Evolutionary conservation across 1,140 invertebrate genomes (phyloP).

Genomic region (Drosophila triauraria): DNA sequence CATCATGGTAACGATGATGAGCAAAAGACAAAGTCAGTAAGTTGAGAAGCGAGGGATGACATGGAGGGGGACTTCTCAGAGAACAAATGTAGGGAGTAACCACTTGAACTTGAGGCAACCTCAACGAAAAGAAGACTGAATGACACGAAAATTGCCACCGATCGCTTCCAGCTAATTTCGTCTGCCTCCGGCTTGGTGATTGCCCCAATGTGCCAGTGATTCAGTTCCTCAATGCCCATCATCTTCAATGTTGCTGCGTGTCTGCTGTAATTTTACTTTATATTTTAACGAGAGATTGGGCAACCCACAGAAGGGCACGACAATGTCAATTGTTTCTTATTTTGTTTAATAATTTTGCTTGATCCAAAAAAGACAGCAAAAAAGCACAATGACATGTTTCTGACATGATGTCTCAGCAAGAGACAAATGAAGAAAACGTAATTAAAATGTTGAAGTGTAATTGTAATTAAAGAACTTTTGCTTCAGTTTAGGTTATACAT

Average conservation of each 20-base stretch:
- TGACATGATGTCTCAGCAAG: constrained; percentile 3
- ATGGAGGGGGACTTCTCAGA: too few relatives aligned
- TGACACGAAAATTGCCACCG: constrained; percentile 23
- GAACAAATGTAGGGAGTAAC: neutral
- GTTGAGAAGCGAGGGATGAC: neutral
- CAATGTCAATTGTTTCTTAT: constrained; percentile 49
- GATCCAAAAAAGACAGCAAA: neutral
- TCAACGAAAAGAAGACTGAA: constrained; percentile 18
- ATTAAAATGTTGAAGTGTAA: neutral
- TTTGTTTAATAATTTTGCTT: constrained; percentile 7
- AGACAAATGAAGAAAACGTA: neutral
- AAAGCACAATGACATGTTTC: constrained; percentile 4
- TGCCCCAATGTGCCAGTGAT: constrained; percentile 28
- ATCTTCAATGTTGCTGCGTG: constrained; percentile 26
- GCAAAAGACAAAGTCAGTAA: neutral
- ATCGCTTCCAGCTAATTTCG: constrained; percentile 31
- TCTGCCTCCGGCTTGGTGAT: constrained; percentile 34
- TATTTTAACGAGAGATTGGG: constrained; percentile 29
- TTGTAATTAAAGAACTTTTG: constrained; percentile 8
- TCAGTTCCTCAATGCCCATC: constrained; percentile 17
- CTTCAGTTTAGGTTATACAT: too few relatives aligned
- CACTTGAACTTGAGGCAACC: constrained; percentile 54
- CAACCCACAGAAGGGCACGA: constrained; percentile 34
- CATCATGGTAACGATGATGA: constrained; percentile 29
- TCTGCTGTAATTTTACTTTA: constrained; percentile 40